Evolutionary conservation across 2,113 vertebrate species (phyloP).

Genomic region (Scophthalmus maximus): DNA sequence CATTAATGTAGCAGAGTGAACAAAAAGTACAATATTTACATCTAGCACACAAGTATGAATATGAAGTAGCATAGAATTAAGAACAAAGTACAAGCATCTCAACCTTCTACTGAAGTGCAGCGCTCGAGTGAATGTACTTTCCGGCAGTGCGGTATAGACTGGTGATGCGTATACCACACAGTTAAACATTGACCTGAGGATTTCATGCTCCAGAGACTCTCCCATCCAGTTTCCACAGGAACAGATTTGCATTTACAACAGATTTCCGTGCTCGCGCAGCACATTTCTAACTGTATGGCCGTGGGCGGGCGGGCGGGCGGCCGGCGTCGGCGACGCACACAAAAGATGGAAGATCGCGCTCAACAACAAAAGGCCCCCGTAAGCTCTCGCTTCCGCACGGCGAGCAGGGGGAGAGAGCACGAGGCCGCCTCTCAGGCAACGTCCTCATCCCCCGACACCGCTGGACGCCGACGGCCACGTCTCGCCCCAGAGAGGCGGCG

Average conservation of each 20-base stretch:
- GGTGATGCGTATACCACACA: too few species aligned
- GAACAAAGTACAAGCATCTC: too few species aligned
- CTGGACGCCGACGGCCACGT: conserved; percentile 9
- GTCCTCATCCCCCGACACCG: not conserved
- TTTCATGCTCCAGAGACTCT: conserved; percentile 37
- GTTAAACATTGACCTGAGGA: too few species aligned
- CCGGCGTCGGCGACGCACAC: not conserved
- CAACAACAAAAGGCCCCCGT: conserved; percentile 8
- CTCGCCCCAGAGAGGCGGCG: conserved; percentile 4
- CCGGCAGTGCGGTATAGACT: not conserved
- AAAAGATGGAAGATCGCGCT: conserved; percentile 23
- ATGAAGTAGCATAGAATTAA: too few species aligned
- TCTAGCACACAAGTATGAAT: too few species aligned
- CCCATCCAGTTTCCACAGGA: conserved; percentile 15
- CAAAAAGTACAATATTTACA: too few species aligned
- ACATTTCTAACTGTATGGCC: conserved; percentile 17
- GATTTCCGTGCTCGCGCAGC: conserved; percentile 38
- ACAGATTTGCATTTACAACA: conserved; percentile 52
- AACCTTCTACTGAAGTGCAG: too few species aligned
- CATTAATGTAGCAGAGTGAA: too few species aligned
- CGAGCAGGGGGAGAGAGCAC: too few species aligned
- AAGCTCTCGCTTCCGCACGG: conserved; percentile 17
- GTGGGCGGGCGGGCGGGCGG: not conserved
- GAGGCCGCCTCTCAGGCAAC: too few species aligned
- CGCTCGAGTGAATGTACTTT: not conserved